These are phyloP conservation scores for Hucho hucho DNA, from an alignment of 2,113 vertebrate genomes.

Conservation along the genomic window DNA sequence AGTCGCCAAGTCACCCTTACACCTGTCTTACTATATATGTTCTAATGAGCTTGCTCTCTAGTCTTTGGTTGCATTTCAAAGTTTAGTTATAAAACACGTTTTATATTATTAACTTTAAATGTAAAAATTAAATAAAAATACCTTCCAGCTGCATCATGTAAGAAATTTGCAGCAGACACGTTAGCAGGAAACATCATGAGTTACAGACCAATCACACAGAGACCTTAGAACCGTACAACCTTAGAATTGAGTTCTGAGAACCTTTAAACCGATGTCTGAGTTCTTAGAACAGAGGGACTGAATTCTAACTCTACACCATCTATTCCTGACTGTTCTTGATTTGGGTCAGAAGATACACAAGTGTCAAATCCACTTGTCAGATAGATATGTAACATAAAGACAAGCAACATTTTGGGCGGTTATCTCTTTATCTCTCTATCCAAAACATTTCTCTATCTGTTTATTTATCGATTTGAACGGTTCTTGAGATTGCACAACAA, in stretches of 20 bases:
- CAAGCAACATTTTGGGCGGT: slow-evolving; percentile 17
- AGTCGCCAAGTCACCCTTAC: slow-evolving; percentile 7
- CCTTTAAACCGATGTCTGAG: background rate
- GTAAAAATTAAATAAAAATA: background rate
- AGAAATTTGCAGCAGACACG: background rate
- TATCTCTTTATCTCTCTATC: slow-evolving; percentile 65
- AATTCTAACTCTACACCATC: slow-evolving; percentile 6
- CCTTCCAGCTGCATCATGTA: background rate
- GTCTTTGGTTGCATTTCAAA: slow-evolving; percentile 18
- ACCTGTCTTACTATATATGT: slow-evolving; percentile 15
- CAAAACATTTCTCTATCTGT: slow-evolving; percentile 70
- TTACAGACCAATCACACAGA: background rate
- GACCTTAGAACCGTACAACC: background rate
- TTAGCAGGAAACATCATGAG: background rate
- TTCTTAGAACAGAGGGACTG: background rate
- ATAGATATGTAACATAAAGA: slow-evolving; percentile 14
- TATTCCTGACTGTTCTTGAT: slow-evolving; percentile 9
- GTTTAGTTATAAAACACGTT: too few relatives aligned
- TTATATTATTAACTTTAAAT: background rate
- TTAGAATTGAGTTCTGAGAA: background rate
- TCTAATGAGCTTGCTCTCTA: slow-evolving; percentile 17
- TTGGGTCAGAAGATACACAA: slow-evolving; percentile 6
- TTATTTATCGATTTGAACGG: slow-evolving; percentile 75
- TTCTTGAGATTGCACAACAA: slow-evolving; percentile 72
- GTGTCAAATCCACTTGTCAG: slow-evolving; percentile 21